phyloP scores from a whole-genome alignment of 2,888 invertebrate species.

The Andrena flavipes region DNA sequence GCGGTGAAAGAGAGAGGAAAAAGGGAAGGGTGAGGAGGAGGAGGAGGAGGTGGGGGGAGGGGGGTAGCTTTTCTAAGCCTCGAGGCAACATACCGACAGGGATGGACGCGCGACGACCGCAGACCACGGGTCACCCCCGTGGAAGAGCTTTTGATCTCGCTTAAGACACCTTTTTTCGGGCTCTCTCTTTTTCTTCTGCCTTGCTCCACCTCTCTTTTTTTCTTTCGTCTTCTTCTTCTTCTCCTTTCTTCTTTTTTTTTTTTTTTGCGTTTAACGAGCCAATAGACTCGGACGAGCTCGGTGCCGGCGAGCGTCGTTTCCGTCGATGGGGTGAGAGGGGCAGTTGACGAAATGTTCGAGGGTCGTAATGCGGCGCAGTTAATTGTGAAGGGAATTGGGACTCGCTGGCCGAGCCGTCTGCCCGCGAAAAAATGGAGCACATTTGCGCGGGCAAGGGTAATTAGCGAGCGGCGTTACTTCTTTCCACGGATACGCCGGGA shows the following conservation, averaged over 20 bases:
- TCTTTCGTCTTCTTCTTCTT: neutral
- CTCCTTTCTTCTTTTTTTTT: neutral
- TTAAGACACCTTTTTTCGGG: constrained; percentile 71
- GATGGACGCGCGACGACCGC: constrained; percentile 68
- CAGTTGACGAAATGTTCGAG: constrained; percentile 63
- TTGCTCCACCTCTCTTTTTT: neutral
- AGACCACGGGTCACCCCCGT: constrained; percentile 71
- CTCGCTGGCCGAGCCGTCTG: constrained; percentile 50
- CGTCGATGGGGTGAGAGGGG: neutral
- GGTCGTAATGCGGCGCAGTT: constrained; percentile 55
- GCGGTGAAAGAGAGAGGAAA: constrained; percentile 10
- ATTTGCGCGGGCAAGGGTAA: constrained; percentile 37
- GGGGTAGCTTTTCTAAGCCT: constrained; percentile 60
- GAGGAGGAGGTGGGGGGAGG: neutral
- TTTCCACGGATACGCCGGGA: neutral
- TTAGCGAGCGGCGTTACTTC: constrained; percentile 41
- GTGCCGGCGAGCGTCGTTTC: constrained; percentile 30
- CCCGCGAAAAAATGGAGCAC: constrained; percentile 49
- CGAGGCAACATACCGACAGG: constrained; percentile 60
- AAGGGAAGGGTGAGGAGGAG: neutral
- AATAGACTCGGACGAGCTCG: constrained; percentile 53
- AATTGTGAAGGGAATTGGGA: constrained; percentile 59
- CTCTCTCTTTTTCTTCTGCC: constrained; percentile 65
- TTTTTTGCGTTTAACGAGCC: constrained; percentile 62
- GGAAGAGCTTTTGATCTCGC: constrained; percentile 75